Evolutionary conservation across 2,113 vertebrate species (phyloP), one percentile per base, ranked within the genome.

Genomic region (Bubo blakistoni): DNA sequence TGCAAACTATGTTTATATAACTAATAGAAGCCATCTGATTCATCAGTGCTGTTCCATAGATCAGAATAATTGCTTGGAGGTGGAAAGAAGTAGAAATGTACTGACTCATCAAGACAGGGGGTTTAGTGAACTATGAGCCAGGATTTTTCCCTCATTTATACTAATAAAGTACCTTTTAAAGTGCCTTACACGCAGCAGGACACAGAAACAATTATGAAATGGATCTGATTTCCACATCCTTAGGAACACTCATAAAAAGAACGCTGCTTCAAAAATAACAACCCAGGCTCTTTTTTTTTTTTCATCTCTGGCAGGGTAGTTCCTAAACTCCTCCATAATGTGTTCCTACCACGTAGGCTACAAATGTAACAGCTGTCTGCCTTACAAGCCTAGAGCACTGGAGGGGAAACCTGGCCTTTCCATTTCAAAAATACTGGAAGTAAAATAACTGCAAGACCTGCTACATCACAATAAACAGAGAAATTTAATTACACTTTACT

Each of bases 41-140:
- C 94, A 95, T 92, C 88, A 59, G 3, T 65, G 52, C 52, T 79
- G 38, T 76, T 93, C 77, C 74, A 87, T 82, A 94, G 84, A 92
- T 94, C 73, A 97, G 86, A 89, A 89, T 94, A 94, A 97, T 97
- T 94, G 86, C 92, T 95, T 72, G 84, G 96, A 97, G 89, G 86
- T 92, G 89, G 91, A 94, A 89, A 91, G 70, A 87, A 84, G 52
- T 62, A 83, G 44, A 94, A 92, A 91, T 82, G 80, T 44, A 82
- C 84, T 97, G 96, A 95, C 54, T 97, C 97, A 95, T 88, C 92
- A 87, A 92, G 49, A 72, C 57, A 72, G 49, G 8, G 21, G 36
- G 58, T 97, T 90, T 81, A 79, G 92, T 52, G 44, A 96, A 66
- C 38, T 81, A 32, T 85, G 54, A 94, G 94, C 92, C 95, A 96